Percentiles rank a stretch among this genome's conserved stretches.
Conservation (phyloP, 2,113 vertebrate genomes). For the Gymnocephalus cernua region DNA sequence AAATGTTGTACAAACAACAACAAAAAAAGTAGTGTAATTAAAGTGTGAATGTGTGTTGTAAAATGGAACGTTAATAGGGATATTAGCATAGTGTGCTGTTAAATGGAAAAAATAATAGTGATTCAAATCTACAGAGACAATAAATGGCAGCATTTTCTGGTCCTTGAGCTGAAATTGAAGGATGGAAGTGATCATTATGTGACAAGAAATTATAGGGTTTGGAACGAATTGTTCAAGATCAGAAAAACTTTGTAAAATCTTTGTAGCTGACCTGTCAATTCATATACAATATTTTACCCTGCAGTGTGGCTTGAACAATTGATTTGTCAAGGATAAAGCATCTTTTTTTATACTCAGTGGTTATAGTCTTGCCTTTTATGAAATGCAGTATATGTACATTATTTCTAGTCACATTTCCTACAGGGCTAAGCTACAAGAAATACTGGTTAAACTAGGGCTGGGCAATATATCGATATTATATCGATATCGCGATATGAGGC, state of each 20-base stretch:
- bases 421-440: constrained; percentile 36
- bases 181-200: not conserved
- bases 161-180: not conserved
- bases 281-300: not conserved
- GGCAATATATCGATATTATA: too few relatives aligned
- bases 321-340: constrained; percentile 37
- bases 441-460: constrained; percentile 57
- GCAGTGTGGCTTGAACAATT: constrained; percentile 41
- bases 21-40: not conserved
- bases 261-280: not conserved
- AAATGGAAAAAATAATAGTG: not conserved
- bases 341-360: constrained; percentile 24
- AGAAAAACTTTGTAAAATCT: not conserved
- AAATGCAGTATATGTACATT: constrained; percentile 21
- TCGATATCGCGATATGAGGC: too few relatives aligned
- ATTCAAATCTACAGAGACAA: not conserved
- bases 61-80: not conserved
- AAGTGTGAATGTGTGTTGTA: not conserved
- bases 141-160: not conserved
- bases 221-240: not conserved
- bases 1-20: not conserved
- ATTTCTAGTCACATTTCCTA: constrained; percentile 31
- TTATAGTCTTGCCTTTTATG: constrained; percentile 21
- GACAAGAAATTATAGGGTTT: not conserved
- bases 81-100: not conserved